Conservation (phyloP, 1,140 invertebrate species). For the Brachionus paranguensis region DNA sequence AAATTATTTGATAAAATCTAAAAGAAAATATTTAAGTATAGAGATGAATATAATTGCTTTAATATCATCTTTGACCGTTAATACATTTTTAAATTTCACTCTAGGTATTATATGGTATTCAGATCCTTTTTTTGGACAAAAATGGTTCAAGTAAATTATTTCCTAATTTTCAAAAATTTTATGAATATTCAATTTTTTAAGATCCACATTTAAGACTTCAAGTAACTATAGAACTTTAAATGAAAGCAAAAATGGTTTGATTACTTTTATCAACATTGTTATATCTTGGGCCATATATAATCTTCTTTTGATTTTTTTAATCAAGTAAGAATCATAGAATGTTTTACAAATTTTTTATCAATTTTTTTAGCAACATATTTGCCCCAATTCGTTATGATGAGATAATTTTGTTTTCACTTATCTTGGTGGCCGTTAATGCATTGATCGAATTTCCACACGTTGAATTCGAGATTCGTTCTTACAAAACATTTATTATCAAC, state of each 20-base stretch:
- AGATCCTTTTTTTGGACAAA: not conserved
- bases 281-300: not conserved
- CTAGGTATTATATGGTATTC: not conserved
- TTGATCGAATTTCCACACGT: not conserved
- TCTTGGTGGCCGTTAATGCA: not conserved
- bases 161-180: not conserved
- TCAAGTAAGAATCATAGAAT: not conserved
- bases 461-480: not conserved
- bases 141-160: not conserved
- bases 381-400: not conserved
- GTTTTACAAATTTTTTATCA: not conserved
- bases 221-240: not conserved
- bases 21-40: not conserved
- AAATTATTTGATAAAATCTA: not conserved
- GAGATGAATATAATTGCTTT: not conserved
- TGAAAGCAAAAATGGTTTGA: not conserved
- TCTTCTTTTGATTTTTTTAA: not conserved
- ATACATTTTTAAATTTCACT: not conserved
- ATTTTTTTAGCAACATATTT: not conserved
- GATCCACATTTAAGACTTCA: not conserved
- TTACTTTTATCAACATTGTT: not conserved
- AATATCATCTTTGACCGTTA: not conserved
- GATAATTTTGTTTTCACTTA: not conserved
- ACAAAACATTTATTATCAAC: not conserved
- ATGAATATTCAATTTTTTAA: not conserved